These are phyloP conservation scores for Aleiodes sp. DNA, from an alignment of 1,140 invertebrate species.

Conservation along the genomic window DNA sequence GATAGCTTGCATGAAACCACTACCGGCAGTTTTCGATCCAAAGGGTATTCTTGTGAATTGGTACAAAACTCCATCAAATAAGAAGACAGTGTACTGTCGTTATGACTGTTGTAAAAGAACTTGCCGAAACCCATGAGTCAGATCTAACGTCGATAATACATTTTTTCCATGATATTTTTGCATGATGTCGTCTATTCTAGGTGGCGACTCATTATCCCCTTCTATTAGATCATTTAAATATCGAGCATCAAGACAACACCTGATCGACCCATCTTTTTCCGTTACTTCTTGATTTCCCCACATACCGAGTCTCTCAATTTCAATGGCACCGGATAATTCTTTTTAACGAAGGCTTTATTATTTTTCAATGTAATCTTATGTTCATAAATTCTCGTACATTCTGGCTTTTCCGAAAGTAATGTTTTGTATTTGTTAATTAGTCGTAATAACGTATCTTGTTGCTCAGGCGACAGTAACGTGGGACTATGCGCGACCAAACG, in stretches of 20 bases:
- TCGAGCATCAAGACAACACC: not conserved
- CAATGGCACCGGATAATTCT: slow-evolving; percentile 41
- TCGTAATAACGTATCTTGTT: not conserved
- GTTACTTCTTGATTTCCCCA: slow-evolving; percentile 9
- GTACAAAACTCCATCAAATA: too few species aligned
- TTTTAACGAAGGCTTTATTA: slow-evolving; percentile 7
- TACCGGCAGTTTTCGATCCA: too few species aligned
- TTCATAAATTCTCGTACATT: not conserved
- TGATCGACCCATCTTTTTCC: not conserved
- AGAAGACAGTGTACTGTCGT: too few species aligned
- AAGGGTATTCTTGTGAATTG: too few species aligned
- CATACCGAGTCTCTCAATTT: slow-evolving; percentile 12
- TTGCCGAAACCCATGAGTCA: too few species aligned
- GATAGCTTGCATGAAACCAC: too few species aligned
- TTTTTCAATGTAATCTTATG: slow-evolving; percentile 7
- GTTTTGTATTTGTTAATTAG: not conserved
- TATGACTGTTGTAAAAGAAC: too few species aligned
- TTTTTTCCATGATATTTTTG: not conserved
- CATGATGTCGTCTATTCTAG: not conserved
- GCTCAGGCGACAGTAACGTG: too few species aligned
- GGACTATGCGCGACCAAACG: too few species aligned
- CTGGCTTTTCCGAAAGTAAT: slow-evolving; percentile 2
- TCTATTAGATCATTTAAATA: not conserved
- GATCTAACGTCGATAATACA: too few species aligned
- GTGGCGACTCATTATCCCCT: not conserved